Evolutionary conservation across 2,797 vertebrate genomes (phyloP).

Genomic region (Sebastiscus tertius): DNA sequence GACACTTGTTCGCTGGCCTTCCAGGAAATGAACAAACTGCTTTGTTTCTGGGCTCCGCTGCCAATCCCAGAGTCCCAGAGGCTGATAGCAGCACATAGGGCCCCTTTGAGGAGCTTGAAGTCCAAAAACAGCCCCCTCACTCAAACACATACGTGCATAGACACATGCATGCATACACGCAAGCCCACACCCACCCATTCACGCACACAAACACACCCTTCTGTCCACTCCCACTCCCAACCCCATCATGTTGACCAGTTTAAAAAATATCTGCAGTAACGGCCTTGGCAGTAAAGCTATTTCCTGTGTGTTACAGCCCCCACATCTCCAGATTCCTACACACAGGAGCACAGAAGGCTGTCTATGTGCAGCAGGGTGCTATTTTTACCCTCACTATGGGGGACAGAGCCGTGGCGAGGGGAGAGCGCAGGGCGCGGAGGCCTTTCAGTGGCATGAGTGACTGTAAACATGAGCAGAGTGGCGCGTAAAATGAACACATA

Average conservation of each 20-base stretch:
- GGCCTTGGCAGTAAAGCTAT: constrained; percentile 68
- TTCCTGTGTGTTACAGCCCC: constrained; percentile 78
- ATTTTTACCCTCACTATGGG: constrained; percentile 75
- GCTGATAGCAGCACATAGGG: constrained; percentile 74
- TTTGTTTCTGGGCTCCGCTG: constrained; percentile 70
- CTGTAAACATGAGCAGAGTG: constrained; percentile 42
- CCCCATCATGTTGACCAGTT: constrained; percentile 61
- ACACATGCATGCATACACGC: constrained; percentile 32
- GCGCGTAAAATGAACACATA: constrained; percentile 1
- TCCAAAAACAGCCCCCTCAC: constrained; percentile 73
- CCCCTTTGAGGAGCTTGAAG: constrained; percentile 72
- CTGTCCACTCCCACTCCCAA: constrained; percentile 63
- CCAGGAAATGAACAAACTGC: constrained; percentile 81
- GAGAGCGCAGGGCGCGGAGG: constrained; percentile 26
- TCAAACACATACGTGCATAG: constrained; percentile 46
- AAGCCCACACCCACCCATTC: constrained; percentile 20
- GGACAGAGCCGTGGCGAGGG: constrained; percentile 41
- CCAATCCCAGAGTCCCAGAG: constrained; percentile 71
- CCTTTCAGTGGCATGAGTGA: constrained; percentile 39
- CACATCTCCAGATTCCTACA: constrained; percentile 72
- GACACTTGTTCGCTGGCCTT: constrained; percentile 71
- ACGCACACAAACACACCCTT: constrained; percentile 66
- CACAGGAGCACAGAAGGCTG: constrained; percentile 69
- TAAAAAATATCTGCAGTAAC: constrained; percentile 73
- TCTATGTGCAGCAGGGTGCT: constrained; percentile 67